Conservation (phyloP, 37 sponge, comb jelly and placozoan genomes). For the Beroe forskalii region DNA sequence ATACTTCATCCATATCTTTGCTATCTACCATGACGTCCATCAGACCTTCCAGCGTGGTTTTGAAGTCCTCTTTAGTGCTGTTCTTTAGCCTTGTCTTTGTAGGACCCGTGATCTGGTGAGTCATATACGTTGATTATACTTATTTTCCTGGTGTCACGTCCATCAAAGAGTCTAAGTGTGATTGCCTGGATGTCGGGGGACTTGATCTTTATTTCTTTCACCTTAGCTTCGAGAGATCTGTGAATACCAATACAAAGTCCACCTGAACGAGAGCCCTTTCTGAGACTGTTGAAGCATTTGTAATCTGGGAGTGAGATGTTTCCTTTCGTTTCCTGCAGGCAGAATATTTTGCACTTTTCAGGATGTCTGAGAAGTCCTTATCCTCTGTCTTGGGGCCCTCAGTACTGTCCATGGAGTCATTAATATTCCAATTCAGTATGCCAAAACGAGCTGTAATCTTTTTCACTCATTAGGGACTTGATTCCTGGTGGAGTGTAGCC, state of each 20-base stretch:
- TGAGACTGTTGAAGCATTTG: constrained; percentile 8
- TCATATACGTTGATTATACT: constrained; percentile 28
- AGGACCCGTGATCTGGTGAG: constrained; percentile 12
- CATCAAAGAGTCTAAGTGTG: background rate
- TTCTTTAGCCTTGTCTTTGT: constrained; percentile 10
- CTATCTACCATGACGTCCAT: background rate
- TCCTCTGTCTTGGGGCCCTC: constrained; percentile 46
- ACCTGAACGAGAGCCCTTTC: constrained; percentile 1
- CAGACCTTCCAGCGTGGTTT: background rate
- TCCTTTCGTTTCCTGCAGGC: constrained; percentile 47
- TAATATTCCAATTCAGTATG: constrained; percentile 33
- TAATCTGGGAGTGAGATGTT: constrained; percentile 8
- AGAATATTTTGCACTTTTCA: constrained; percentile 8
- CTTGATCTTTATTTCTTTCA: too few relatives aligned
- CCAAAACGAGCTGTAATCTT: background rate
- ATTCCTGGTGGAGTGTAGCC: background rate
- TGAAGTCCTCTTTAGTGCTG: background rate
- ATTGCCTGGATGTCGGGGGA: constrained; percentile 23
- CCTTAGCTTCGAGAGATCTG: background rate
- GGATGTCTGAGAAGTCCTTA: background rate
- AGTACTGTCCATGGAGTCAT: background rate
- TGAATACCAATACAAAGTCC: constrained; percentile 39
- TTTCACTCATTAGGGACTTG: background rate
- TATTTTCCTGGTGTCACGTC: background rate
- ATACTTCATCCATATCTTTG: background rate